A percentile compares a stretch with the other conserved stretches of the same genome.
Conservation (phyloP, 2,113 vertebrate species). For the Notechis scutatus region DNA sequence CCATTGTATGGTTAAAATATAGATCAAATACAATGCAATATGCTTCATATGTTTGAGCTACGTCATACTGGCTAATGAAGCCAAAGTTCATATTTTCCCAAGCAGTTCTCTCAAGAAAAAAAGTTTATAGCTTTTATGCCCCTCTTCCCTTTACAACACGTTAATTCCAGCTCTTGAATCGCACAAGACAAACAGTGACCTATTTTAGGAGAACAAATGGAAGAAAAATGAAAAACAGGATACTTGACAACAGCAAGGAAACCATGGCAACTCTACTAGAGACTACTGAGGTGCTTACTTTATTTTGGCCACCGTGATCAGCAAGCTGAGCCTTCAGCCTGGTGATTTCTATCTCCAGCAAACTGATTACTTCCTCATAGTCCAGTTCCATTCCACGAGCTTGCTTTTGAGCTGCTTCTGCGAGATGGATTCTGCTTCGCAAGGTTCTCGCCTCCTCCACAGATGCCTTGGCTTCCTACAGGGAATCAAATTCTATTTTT, state of each 20-base stretch:
- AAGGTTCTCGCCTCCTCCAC: conserved; percentile 81
- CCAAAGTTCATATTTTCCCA: conserved; percentile 41
- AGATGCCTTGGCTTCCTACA: conserved; percentile 81
- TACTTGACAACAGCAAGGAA: conserved; percentile 64
- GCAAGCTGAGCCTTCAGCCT: conserved; percentile 85
- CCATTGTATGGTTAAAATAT: conserved; percentile 27
- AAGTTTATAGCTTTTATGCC: conserved; percentile 64
- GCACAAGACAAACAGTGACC: conserved; percentile 95
- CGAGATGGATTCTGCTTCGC: conserved; percentile 78
- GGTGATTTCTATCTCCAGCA: conserved; percentile 87
- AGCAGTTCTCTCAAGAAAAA: conserved; percentile 58
- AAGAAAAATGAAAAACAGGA: conserved; percentile 80
- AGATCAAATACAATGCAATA: conserved; percentile 33
- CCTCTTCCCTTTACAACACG: conserved; percentile 51
- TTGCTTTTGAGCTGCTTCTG: conserved; percentile 86
- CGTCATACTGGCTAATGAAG: conserved; percentile 33
- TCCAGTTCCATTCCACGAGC: conserved; percentile 90
- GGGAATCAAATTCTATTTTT: not conserved
- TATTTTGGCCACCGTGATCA: conserved; percentile 72
- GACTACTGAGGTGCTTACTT: conserved; percentile 71
- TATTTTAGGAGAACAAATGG: conserved; percentile 86
- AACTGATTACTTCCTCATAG: conserved; percentile 92
- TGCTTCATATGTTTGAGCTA: conserved; percentile 3
- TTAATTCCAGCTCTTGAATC: conserved; percentile 85
- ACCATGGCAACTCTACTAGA: conserved; percentile 70